phyloP scores from a whole-genome alignment of 1,140 invertebrate genomes.

The Drosophila saltans region DNA sequence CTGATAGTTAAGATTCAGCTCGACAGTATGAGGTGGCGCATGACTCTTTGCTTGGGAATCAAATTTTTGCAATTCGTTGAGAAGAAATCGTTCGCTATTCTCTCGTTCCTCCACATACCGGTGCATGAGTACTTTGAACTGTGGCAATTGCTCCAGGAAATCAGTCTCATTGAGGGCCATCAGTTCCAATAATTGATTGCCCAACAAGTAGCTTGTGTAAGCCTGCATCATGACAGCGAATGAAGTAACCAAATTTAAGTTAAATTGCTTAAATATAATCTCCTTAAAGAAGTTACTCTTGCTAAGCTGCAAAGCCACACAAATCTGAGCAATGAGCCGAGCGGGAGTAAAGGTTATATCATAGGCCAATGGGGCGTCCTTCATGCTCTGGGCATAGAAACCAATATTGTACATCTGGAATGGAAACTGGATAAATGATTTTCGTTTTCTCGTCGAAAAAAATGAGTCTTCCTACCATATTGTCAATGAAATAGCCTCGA shows the following conservation, averaged over 20 bases:
- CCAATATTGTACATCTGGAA: slow-evolving; percentile 74
- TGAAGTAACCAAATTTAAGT: slow-evolving; percentile 49
- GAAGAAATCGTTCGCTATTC: slow-evolving; percentile 62
- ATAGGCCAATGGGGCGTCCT: slow-evolving; percentile 35
- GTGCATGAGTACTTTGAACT: slow-evolving; percentile 66
- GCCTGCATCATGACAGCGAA: slow-evolving; percentile 74
- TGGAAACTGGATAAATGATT: background rate
- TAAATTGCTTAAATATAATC: slow-evolving; percentile 64
- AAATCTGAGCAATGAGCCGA: slow-evolving; percentile 70
- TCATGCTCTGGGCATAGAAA: slow-evolving; percentile 69
- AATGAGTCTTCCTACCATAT: slow-evolving; percentile 50
- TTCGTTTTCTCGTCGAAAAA: background rate
- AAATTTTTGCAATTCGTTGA: slow-evolving; percentile 62
- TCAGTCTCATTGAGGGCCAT: slow-evolving; percentile 73
- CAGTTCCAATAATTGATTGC: slow-evolving; percentile 70
- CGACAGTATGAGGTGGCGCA: slow-evolving; percentile 44
- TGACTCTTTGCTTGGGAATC: slow-evolving; percentile 67
- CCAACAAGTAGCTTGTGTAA: slow-evolving; percentile 74
- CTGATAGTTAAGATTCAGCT: slow-evolving; percentile 67
- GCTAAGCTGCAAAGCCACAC: slow-evolving; percentile 52
- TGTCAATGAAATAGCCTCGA: slow-evolving; percentile 73
- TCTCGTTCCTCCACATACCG: slow-evolving; percentile 70
- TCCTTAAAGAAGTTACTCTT: slow-evolving; percentile 69
- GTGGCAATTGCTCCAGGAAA: slow-evolving; percentile 46
- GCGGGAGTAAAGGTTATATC: slow-evolving; percentile 63